Percentiles rank a stretch among this genome's conserved stretches.
Evolutionary conservation across 2,113 vertebrate species (phyloP).

Genomic region (Heteronetta atricapilla): DNA sequence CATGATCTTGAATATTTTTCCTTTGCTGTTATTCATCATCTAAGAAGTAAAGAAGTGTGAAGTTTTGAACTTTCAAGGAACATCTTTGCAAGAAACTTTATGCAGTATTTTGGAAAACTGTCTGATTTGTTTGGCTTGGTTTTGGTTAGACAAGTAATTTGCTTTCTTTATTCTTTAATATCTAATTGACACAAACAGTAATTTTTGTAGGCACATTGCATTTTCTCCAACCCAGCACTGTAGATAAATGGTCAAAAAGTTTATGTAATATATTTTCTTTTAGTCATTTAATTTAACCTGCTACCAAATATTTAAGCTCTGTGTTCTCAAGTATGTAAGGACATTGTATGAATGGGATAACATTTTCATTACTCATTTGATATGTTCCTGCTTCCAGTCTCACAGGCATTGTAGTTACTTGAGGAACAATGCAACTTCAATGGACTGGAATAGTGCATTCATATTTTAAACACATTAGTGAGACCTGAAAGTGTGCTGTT

Average conservation of each 20-base stretch:
- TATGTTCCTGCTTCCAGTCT: background rate
- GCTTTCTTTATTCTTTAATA: background rate
- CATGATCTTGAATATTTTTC: background rate
- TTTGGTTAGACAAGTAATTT: background rate
- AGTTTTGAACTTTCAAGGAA: background rate
- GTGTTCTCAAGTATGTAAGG: background rate
- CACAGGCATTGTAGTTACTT: background rate
- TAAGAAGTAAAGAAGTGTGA: background rate
- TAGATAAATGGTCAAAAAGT: background rate
- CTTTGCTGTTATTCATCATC: background rate
- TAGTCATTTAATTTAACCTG: background rate
- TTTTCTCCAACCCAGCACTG: background rate
- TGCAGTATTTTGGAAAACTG: background rate
- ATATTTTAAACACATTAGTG: background rate
- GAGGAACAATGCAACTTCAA: background rate
- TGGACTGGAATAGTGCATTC: background rate
- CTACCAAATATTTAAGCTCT: background rate
- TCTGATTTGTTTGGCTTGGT: background rate
- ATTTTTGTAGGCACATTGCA: background rate
- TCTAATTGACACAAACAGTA: background rate
- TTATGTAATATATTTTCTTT: background rate
- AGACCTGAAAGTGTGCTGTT: background rate
- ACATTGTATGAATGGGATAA: background rate
- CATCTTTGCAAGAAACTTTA: background rate
- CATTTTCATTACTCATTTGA: background rate